Evolutionary conservation across 2,797 vertebrate species (phyloP).

Genomic region (Amphiprion clarkii): DNA sequence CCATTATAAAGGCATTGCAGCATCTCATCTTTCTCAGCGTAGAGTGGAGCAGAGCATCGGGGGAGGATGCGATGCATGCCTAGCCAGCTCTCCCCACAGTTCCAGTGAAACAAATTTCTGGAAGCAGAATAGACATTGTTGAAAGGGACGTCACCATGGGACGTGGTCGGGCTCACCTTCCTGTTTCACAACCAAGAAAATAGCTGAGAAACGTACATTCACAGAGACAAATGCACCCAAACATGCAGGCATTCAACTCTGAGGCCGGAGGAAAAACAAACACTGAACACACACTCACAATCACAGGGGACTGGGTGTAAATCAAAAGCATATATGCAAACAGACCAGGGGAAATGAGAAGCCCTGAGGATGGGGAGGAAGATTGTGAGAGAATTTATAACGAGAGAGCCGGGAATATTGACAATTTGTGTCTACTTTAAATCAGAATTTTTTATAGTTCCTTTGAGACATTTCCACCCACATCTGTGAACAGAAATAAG

Average conservation of each 20-base stretch:
- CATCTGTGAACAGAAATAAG: constrained; percentile 41
- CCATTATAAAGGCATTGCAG: constrained; percentile 71
- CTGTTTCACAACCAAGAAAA: constrained; percentile 69
- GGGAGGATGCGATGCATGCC: constrained; percentile 43
- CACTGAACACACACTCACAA: constrained; percentile 19
- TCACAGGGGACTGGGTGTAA: constrained; percentile 63
- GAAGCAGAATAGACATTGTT: constrained; percentile 66
- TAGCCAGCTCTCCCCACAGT: constrained; percentile 48
- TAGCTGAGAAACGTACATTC: constrained; percentile 49
- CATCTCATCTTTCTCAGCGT: constrained; percentile 63
- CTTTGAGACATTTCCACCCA: constrained; percentile 45
- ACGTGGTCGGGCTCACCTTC: constrained; percentile 61
- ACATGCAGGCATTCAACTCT: constrained; percentile 34
- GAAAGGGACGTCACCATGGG: constrained; percentile 54
- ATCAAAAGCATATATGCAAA: constrained; percentile 70
- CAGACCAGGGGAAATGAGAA: constrained; percentile 59
- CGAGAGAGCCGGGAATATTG: constrained; percentile 52
- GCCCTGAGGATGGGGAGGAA: constrained; percentile 62
- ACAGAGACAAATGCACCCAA: constrained; percentile 47
- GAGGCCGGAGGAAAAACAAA: constrained; percentile 47
- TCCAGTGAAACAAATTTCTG: constrained; percentile 68
- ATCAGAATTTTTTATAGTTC: constrained; percentile 39
- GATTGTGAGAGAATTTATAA: constrained; percentile 66
- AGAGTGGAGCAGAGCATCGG: constrained; percentile 33
- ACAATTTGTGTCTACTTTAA: constrained; percentile 46